These are phyloP conservation scores for Phrynocephalus versicolor DNA, from an alignment of 2,113 vertebrate species.

Conservation along the genomic window DNA sequence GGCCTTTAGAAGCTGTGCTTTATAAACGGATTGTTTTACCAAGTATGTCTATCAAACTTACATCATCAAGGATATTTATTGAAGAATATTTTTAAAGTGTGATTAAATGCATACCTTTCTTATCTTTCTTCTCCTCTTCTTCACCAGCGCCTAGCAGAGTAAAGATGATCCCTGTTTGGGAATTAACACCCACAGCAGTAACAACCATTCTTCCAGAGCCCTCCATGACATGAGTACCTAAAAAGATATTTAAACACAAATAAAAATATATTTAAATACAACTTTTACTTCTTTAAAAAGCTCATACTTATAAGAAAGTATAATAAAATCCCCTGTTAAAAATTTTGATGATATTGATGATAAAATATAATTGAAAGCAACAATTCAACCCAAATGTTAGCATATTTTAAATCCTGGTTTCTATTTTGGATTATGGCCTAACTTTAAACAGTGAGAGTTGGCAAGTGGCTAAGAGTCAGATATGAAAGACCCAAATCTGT, in stretches of 20 bases:
- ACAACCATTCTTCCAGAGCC: slow-evolving; percentile 97
- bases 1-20: not conserved
- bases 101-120: slow-evolving; percentile 86
- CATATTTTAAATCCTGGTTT: not conserved
- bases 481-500: not conserved
- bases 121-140: slow-evolving; percentile 97
- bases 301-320: too few species aligned
- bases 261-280: not conserved
- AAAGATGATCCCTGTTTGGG: slow-evolving; percentile 98
- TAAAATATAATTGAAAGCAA: not conserved
- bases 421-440: not conserved
- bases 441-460: not conserved
- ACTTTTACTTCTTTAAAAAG: not conserved
- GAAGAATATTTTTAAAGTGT: fast-evolving
- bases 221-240: slow-evolving; percentile 99
- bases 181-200: slow-evolving; percentile 95
- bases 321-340: too few species aligned
- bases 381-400: not conserved
- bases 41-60: not conserved
- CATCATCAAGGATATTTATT: not conserved
- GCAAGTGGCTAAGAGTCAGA: not conserved
- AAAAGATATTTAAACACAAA: slow-evolving; percentile 5
- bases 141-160: slow-evolving; percentile 91
- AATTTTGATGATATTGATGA: not conserved
- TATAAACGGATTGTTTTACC: not conserved